Conservation (phyloP, 2,888 invertebrate genomes). For the Cloeon dipterum region DNA sequence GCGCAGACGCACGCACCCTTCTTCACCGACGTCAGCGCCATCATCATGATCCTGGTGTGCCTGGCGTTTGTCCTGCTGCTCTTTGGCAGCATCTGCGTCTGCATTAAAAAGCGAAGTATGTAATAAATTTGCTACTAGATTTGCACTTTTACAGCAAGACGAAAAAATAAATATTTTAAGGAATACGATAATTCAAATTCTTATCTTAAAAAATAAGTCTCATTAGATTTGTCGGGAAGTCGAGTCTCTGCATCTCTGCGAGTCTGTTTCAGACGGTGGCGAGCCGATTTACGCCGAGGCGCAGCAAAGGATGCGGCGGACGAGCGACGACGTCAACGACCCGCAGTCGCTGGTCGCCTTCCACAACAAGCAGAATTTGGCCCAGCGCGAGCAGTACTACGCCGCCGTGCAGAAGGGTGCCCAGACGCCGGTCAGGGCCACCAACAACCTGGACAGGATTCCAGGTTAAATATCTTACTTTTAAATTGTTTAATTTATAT, state of each 20-base stretch:
- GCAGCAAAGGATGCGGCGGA: conserved; percentile 1
- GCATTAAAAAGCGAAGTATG: conserved; percentile 12
- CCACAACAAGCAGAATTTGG: conserved; percentile 13
- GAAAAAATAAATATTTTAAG: no score
- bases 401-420: conserved; percentile 13
- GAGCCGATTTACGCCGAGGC: background rate
- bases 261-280: background rate
- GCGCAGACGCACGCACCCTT: conserved; percentile 10
- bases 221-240: no score
- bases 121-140: no score
- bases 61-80: conserved; percentile 10
- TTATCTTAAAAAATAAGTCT: no score
- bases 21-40: conserved; percentile 13
- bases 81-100: conserved; percentile 12
- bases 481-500: no score
- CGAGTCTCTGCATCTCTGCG: no score
- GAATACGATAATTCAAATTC: no score
- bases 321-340: conserved; percentile 5
- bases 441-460: conserved; percentile 10
- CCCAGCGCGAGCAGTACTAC: conserved; percentile 14
- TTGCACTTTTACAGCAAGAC: no score
- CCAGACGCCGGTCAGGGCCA: conserved; percentile 9
- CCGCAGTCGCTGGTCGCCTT: conserved; percentile 11
- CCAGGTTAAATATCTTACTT: conserved; percentile 11
- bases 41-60: conserved; percentile 12